Conservation (phyloP, 1,140 invertebrate species). For the Pollicipes pollicipes region DNA sequence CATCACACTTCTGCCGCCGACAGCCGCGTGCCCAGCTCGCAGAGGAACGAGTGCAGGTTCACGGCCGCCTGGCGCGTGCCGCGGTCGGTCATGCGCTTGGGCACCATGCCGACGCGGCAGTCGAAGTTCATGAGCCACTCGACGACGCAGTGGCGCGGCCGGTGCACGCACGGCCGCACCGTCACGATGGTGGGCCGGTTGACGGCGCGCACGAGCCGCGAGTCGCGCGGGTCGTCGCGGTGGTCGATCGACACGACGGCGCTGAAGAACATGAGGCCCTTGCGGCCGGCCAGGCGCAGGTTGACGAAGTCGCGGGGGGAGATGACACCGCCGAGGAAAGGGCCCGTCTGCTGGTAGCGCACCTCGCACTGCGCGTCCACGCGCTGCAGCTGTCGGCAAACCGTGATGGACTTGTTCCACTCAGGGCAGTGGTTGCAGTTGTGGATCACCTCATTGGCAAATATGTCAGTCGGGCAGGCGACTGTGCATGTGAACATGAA, state of each 20-base stretch:
- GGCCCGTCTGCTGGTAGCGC: neutral
- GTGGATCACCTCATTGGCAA: neutral
- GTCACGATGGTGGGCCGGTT: neutral
- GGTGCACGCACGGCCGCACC: neutral
- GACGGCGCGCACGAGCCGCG: neutral
- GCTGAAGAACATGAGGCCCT: neutral
- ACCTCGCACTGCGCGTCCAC: neutral
- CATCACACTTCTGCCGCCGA: neutral
- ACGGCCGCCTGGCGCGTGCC: neutral
- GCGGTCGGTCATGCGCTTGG: neutral
- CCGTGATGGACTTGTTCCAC: neutral
- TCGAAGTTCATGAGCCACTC: slow-evolving; percentile 4
- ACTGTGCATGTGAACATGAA: slow-evolving; percentile 4
- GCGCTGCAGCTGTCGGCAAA: neutral
- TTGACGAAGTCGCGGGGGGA: neutral
- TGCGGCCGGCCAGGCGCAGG: neutral
- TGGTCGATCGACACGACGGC: neutral
- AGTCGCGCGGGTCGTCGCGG: neutral
- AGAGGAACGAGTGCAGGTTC: neutral
- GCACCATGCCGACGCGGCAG: neutral
- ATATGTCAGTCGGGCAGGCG: neutral
- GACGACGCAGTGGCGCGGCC: slow-evolving; percentile 2
- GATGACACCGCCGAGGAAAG: neutral
- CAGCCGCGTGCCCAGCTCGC: neutral
- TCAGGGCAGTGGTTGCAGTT: slow-evolving; percentile 2